A percentile compares a stretch with the other conserved stretches of the same genome.
These are phyloP conservation scores for Bacillus rossius DNA, from an alignment of 1,140 invertebrate species.

Conservation along the genomic window DNA sequence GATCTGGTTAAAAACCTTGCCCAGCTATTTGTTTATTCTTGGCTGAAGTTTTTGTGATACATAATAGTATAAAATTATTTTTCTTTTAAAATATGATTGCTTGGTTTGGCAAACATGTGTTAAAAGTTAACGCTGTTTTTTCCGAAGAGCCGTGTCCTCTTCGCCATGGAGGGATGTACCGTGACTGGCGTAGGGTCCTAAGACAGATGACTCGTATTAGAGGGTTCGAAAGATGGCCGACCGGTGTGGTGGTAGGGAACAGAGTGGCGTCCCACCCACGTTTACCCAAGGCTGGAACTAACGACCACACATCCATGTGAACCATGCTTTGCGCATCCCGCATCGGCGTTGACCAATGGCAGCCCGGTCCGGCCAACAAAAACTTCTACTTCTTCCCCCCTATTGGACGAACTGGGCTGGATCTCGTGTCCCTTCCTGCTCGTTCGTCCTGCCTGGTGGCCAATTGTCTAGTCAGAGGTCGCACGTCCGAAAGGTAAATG, in stretches of 20 bases:
- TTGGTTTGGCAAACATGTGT: slow-evolving; percentile 9
- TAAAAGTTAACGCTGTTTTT: slow-evolving; percentile 45
- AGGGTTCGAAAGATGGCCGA: slow-evolving; percentile 9
- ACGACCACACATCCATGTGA: no score
- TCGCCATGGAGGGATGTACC: slow-evolving; percentile 42
- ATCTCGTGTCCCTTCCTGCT: slow-evolving; percentile 6
- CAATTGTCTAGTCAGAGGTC: slow-evolving; percentile 12
- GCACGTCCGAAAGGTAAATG: slow-evolving; percentile 19
- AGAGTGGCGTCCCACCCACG: slow-evolving; percentile 10
- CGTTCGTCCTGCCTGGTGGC: slow-evolving; percentile 7
- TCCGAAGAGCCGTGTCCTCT: slow-evolving; percentile 50
- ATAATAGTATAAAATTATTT: no score
- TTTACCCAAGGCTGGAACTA: slow-evolving; percentile 12
- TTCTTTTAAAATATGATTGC: background rate
- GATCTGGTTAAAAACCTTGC: no score
- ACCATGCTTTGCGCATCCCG: background rate
- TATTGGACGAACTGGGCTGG: slow-evolving; percentile 10
- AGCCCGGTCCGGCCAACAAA: slow-evolving; percentile 7
- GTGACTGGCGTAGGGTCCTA: slow-evolving; percentile 42
- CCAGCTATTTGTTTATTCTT: no score
- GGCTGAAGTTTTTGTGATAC: no score
- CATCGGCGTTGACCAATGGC: slow-evolving; percentile 12
- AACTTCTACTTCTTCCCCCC: slow-evolving; percentile 6
- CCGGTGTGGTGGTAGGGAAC: slow-evolving; percentile 8
- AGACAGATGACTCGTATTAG: slow-evolving; percentile 35